A percentile compares a stretch with the other conserved stretches of the same genome.
Evolutionary conservation across 2,888 invertebrate species (phyloP).

Genomic region (Agrochola lota): DNA sequence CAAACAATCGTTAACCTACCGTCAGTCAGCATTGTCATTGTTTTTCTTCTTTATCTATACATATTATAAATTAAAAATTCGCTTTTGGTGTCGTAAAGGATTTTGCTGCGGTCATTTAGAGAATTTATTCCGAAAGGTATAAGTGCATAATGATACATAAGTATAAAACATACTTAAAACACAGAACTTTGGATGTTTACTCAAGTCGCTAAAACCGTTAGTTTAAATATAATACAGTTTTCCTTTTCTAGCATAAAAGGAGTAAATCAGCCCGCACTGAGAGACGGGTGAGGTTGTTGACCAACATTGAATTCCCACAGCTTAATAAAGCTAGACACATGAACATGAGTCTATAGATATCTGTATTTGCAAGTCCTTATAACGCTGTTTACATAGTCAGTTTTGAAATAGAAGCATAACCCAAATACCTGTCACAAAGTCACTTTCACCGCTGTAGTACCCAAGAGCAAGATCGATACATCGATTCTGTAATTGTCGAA

Average conservation of each 20-base stretch:
- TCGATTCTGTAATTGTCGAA: conserved; percentile 8
- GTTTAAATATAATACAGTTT: not conserved
- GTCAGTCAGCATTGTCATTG: not conserved
- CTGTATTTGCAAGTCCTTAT: not conserved
- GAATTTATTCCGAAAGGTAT: too few relatives aligned
- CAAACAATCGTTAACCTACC: not conserved
- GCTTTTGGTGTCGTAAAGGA: too few relatives aligned
- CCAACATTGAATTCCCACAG: too few relatives aligned
- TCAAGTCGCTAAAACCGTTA: not conserved
- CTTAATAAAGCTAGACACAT: not conserved
- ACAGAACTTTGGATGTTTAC: not conserved
- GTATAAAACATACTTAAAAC: too few relatives aligned
- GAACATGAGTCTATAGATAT: not conserved
- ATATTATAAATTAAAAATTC: too few relatives aligned
- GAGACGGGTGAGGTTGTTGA: too few relatives aligned
- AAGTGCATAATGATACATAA: too few relatives aligned
- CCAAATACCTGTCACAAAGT: not conserved
- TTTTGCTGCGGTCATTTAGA: too few relatives aligned
- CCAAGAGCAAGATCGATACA: not conserved
- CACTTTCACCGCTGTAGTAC: not conserved
- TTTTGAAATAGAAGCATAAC: not conserved
- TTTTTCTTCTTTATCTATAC: not conserved
- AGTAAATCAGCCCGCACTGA: not conserved
- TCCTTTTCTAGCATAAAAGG: not conserved
- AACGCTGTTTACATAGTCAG: not conserved